These are phyloP conservation scores for Beaufortia kweichowensis DNA, from an alignment of 2,113 vertebrate genomes.

Conservation along the genomic window DNA sequence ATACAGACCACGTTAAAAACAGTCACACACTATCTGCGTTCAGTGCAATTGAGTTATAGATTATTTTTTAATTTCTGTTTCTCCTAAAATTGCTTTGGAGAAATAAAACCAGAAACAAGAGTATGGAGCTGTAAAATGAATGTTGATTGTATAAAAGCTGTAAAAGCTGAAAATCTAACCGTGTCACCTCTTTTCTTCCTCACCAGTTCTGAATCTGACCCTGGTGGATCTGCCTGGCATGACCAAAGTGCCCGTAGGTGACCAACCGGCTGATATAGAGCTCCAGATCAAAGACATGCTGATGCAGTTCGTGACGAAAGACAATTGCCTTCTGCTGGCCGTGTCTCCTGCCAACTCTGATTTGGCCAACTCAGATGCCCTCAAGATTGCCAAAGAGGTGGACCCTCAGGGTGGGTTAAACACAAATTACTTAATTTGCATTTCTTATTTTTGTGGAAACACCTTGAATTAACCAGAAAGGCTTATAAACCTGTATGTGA, in stretches of 20 bases:
- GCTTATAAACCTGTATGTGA: slow-evolving; percentile 8
- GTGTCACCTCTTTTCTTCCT: neutral
- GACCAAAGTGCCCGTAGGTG: slow-evolving; percentile 94
- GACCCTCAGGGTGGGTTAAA: slow-evolving; percentile 86
- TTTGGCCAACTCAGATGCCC: slow-evolving; percentile 94
- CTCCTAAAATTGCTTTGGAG: too few relatives aligned
- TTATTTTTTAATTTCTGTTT: too few relatives aligned
- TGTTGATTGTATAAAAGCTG: too few relatives aligned
- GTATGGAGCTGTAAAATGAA: too few relatives aligned
- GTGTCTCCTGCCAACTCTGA: slow-evolving; percentile 96
- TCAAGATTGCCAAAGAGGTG: slow-evolving; percentile 95
- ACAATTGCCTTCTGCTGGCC: slow-evolving; percentile 92
- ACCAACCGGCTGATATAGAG: slow-evolving; percentile 93
- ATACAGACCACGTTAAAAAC: too few relatives aligned
- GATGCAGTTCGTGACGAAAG: slow-evolving; percentile 96
- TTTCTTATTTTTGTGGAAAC: too few relatives aligned
- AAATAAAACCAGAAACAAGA: too few relatives aligned
- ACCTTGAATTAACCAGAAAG: too few relatives aligned
- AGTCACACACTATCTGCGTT: neutral
- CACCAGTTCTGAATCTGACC: slow-evolving; percentile 89
- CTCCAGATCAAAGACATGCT: slow-evolving; percentile 93
- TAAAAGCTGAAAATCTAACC: too few relatives aligned
- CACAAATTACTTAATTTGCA: too few relatives aligned
- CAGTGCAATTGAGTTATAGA: neutral
- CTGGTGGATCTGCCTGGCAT: slow-evolving; percentile 94